A percentile compares a stretch with the other conserved stretches of the same genome.
Evolutionary conservation across 2,113 vertebrate genomes (phyloP).

Genomic region (Antennarius striatus): DNA sequence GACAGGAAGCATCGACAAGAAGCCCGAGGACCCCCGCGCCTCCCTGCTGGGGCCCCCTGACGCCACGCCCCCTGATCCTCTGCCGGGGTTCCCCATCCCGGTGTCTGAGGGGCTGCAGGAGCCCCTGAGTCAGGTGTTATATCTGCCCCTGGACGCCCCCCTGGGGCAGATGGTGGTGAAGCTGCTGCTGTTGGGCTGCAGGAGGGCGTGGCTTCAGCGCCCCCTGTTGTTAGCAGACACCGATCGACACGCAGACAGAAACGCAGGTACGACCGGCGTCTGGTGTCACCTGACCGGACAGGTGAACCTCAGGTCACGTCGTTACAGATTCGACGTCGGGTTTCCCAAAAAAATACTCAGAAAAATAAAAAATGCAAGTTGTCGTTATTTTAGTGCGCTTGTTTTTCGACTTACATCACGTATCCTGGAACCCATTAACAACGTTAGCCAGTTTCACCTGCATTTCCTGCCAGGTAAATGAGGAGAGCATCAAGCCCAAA

Average conservation of each 20-base stretch:
- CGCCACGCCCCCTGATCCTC: neutral
- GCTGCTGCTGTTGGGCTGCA: conserved; percentile 74
- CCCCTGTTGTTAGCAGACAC: conserved; percentile 82
- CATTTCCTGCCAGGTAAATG: too few relatives aligned
- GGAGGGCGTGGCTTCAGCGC: conserved; percentile 34
- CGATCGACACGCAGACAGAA: conserved; percentile 63
- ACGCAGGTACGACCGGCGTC: neutral
- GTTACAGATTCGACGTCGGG: too few relatives aligned
- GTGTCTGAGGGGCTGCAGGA: conserved; percentile 59
- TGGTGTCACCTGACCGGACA: too few relatives aligned
- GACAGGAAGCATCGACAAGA: conserved; percentile 64
- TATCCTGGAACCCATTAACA: too few relatives aligned
- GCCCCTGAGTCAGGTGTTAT: conserved; percentile 63
- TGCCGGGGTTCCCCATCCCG: conserved; percentile 56
- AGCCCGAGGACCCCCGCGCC: conserved; percentile 71
- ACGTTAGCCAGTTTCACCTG: too few relatives aligned
- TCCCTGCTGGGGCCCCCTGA: conserved; percentile 36
- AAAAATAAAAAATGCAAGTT: too few relatives aligned
- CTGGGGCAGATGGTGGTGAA: conserved; percentile 61
- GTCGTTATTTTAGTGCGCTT: too few relatives aligned
- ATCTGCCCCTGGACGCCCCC: conserved; percentile 39
- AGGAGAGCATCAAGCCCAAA: too few relatives aligned
- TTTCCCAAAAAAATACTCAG: too few relatives aligned
- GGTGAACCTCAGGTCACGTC: too few relatives aligned
- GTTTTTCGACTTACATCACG: too few relatives aligned